These are phyloP conservation scores for Mormyrus hasselquistii DNA, from an alignment of 2,797 vertebrate species.

Conservation along the genomic window DNA sequence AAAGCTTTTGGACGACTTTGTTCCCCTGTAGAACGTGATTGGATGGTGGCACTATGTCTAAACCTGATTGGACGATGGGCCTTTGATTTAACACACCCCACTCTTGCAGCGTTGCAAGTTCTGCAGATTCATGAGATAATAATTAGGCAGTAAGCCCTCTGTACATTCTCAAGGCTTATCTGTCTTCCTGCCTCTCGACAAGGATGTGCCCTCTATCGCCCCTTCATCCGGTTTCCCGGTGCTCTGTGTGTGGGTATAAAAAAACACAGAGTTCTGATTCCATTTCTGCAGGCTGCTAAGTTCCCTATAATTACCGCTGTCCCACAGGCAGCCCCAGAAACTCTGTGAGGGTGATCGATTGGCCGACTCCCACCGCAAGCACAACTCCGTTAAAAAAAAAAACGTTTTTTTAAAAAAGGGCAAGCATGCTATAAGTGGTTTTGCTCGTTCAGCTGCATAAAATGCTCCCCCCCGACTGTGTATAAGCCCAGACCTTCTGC, in stretches of 20 bases:
- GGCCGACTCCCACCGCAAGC: background rate
- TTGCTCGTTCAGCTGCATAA: background rate
- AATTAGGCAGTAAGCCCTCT: background rate
- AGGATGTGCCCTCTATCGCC: background rate
- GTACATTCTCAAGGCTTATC: background rate
- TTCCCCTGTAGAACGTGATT: background rate
- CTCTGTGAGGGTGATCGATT: background rate
- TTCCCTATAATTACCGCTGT: background rate
- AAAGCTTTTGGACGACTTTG: background rate
- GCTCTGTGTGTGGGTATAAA: background rate
- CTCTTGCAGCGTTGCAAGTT: background rate
- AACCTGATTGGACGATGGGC: background rate
- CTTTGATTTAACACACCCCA: background rate
- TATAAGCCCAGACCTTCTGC: background rate
- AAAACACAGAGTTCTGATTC: background rate
- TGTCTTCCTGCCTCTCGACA: background rate
- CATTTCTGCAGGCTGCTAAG: background rate
- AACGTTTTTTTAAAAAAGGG: background rate
- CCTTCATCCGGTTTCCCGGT: background rate
- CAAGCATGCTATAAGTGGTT: background rate
- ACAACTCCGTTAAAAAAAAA: background rate
- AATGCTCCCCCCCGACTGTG: background rate
- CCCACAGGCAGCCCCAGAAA: background rate
- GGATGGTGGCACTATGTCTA: background rate
- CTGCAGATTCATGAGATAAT: background rate